Evolutionary conservation across 2,888 invertebrate genomes (phyloP), one percentile per base, ranked within the genome.

Genomic region (Sipunculus nudus): DNA sequence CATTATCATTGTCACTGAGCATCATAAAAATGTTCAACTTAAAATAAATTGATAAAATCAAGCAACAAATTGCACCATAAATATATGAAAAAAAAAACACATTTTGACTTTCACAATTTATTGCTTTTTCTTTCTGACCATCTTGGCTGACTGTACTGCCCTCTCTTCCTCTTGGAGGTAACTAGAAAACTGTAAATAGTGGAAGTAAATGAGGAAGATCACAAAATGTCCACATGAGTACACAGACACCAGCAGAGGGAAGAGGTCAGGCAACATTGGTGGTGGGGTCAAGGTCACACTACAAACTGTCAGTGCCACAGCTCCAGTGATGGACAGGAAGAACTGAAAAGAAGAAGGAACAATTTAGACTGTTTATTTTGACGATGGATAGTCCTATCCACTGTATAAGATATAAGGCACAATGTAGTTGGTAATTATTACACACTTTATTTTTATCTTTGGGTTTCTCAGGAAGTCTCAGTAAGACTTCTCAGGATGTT

Each of bases 151-250:
- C 41, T 41, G 41, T 21, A 21, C n/a, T n/a, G n/a, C n/a, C n/a
- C n/a, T n/a, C n/a, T n/a, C n/a, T n/a, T n/a, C n/a, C n/a, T n/a
- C n/a, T n/a, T n/a, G n/a, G n/a, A n/a, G n/a, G n/a, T 21, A 41
- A 19, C 23, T 6, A 8, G 61, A 57, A 53, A 78, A 76, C 64
- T 81, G 80, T 39, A 55, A 53, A 59, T 70, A 73, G 54, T 80
- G 75, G 66, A 80, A 79, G 68, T 75, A 80, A 1, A 78, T 1
- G 13, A 81, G 72, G 73, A 86, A 86, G 13, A 75, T 59, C n/a
- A 90, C 59, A 82, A 96, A 95, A 86, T 96, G 94, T 1, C 85
- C 80, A 83, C 92, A 96, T 8, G 91, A 92, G 84, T 90, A 94
- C 6, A 90, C 85, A 0, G 94, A 92, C 65, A 94, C 89, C 26